phyloP scores from a whole-genome alignment of 1,140 invertebrate species.

The Ostrea denselamellosa region DNA sequence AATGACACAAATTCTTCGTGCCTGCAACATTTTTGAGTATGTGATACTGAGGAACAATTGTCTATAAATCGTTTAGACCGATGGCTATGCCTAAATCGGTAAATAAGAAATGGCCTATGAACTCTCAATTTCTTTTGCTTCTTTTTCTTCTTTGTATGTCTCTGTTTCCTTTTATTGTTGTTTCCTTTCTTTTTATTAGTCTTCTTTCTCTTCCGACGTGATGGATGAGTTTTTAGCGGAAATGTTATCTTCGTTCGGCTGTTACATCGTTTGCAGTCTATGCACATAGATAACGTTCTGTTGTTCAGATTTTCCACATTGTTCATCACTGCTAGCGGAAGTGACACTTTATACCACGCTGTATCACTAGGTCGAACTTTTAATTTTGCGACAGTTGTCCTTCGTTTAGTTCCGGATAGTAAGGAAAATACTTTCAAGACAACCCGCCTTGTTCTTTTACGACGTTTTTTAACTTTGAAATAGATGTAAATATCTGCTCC shows the following conservation, averaged over 20 bases:
- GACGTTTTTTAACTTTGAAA: conserved; percentile 21
- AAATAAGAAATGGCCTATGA: conserved; percentile 32
- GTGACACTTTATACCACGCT: conserved; percentile 9
- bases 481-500: conserved; percentile 20
- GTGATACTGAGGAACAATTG: not conserved
- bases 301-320: not conserved
- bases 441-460: not conserved
- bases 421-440: not conserved
- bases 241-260: not conserved
- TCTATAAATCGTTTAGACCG: not conserved
- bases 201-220: not conserved
- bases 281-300: not conserved
- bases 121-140: not conserved
- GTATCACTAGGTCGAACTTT: not conserved
- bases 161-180: not conserved
- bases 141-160: not conserved
- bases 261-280: conserved; percentile 15
- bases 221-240: not conserved
- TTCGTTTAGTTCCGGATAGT: not conserved
- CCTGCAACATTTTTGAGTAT: conserved; percentile 1
- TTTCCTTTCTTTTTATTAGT: not conserved
- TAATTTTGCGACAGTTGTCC: not conserved
- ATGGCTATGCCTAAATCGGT: not conserved
- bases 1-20: conserved; percentile 17
- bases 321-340: not conserved